These are phyloP conservation scores for Phortica variegata DNA, from an alignment of 1,140 invertebrate genomes.

Conservation along the genomic window DNA sequence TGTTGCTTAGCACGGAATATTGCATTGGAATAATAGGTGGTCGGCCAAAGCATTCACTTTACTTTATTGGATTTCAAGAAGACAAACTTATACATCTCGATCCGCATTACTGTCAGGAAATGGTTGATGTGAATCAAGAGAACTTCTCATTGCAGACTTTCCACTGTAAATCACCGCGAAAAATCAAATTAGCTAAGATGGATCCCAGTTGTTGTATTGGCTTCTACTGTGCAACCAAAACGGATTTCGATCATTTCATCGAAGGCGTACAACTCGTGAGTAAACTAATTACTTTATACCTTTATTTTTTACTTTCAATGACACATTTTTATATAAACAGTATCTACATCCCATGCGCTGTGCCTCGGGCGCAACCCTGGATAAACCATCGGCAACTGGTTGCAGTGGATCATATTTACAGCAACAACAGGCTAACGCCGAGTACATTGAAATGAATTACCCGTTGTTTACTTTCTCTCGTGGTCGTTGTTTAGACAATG, in stretches of 20 bases:
- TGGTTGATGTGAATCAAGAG: constrained; percentile 76
- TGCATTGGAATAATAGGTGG: constrained; percentile 92
- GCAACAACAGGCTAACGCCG: constrained; percentile 2
- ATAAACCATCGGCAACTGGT: constrained; percentile 17
- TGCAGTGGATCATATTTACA: constrained; percentile 6
- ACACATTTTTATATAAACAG: constrained; percentile 52
- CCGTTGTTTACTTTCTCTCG: constrained; percentile 79
- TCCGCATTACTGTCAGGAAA: constrained; percentile 90
- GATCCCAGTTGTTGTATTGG: constrained; percentile 91
- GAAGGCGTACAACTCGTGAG: constrained; percentile 67
- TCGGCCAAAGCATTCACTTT: constrained; percentile 85
- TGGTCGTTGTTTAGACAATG: constrained; percentile 65
- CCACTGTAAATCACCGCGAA: constrained; percentile 85
- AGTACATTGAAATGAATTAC: constrained; percentile 65
- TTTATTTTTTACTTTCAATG: constrained; percentile 1
- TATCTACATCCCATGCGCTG: constrained; percentile 64
- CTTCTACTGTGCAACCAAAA: constrained; percentile 79
- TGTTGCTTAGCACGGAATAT: constrained; percentile 73
- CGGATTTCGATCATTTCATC: constrained; percentile 76
- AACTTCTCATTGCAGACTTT: constrained; percentile 75
- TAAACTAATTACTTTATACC: not conserved
- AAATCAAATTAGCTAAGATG: constrained; percentile 83
- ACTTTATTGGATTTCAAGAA: constrained; percentile 90
- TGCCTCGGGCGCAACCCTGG: constrained; percentile 37
- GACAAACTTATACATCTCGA: constrained; percentile 89